These are phyloP conservation scores for Mixornis gularis DNA, from an alignment of 2,113 vertebrate species.

Conservation along the genomic window DNA sequence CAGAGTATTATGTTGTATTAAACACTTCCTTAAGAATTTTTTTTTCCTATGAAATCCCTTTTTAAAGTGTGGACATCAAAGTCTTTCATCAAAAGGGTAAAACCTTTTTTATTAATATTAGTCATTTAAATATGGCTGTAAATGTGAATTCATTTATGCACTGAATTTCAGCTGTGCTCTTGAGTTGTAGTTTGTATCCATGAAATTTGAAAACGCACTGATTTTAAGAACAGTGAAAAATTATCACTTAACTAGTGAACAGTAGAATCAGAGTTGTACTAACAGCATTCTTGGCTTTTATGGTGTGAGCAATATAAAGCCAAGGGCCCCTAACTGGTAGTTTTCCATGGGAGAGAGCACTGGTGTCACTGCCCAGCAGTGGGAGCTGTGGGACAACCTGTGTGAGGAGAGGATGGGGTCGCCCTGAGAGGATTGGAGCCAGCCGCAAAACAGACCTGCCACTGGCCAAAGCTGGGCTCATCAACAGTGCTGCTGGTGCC, in stretches of 20 bases:
- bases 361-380: neutral
- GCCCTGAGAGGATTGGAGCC: rapidly evolving
- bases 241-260: neutral
- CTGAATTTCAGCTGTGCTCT: neutral
- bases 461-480: neutral
- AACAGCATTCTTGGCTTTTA: neutral
- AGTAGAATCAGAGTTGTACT: neutral
- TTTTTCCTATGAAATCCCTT: neutral
- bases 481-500: neutral
- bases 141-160: neutral
- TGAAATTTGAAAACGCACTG: neutral
- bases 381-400: neutral
- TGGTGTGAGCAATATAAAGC: neutral
- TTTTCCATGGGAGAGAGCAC: neutral
- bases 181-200: neutral
- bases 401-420: neutral
- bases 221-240: neutral
- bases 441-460: rapidly evolving
- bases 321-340: rapidly evolving
- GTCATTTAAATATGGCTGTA: neutral
- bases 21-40: neutral
- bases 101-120: neutral
- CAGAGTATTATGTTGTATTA: neutral
- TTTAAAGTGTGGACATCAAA: neutral
- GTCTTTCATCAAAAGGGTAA: neutral